phyloP scores from a whole-genome alignment of 64 coral and sea anemone species.

The Dendrophyllia cribrosa region DNA sequence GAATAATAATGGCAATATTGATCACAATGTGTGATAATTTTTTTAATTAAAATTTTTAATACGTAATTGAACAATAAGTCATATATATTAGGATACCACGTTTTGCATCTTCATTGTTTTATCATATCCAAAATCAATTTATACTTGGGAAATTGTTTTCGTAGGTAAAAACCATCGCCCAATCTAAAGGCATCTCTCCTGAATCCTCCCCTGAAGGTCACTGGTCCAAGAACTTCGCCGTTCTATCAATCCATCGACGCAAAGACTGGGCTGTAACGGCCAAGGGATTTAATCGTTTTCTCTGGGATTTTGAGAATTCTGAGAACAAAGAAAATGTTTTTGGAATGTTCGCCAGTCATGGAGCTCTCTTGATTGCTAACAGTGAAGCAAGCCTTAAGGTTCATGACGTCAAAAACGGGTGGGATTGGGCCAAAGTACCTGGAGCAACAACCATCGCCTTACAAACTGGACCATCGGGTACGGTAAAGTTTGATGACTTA shows the following conservation, averaged over 20 bases:
- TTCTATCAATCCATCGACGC: slow-evolving; percentile 75
- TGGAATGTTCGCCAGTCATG: slow-evolving; percentile 80
- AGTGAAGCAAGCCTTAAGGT: slow-evolving; percentile 43
- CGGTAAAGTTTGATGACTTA: slow-evolving; percentile 26
- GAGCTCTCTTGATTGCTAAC: slow-evolving; percentile 78
- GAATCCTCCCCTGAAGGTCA: slow-evolving; percentile 71
- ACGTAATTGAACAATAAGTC: too few relatives aligned
- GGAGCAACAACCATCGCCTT: slow-evolving; percentile 73
- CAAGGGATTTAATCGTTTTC: slow-evolving; percentile 77
- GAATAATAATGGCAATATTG: too few relatives aligned
- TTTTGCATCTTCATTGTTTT: too few relatives aligned
- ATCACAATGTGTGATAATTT: too few relatives aligned
- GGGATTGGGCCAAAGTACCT: slow-evolving; percentile 87
- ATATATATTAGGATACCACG: too few relatives aligned
- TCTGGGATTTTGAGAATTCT: slow-evolving; percentile 62
- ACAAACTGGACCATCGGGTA: background rate
- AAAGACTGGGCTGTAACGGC: slow-evolving; percentile 74
- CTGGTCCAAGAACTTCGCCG: slow-evolving; percentile 84
- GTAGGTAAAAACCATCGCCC: background rate
- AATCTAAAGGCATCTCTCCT: background rate
- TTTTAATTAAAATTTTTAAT: too few relatives aligned
- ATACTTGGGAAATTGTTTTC: too few relatives aligned
- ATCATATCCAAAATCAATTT: too few relatives aligned
- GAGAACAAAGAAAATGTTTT: slow-evolving; percentile 55
- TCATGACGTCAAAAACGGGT: slow-evolving; percentile 80